A percentile compares a stretch with the other conserved stretches of the same genome.
Evolutionary conservation across 1,140 invertebrate species (phyloP).

Genomic region (Aphelenchoides besseyi): DNA sequence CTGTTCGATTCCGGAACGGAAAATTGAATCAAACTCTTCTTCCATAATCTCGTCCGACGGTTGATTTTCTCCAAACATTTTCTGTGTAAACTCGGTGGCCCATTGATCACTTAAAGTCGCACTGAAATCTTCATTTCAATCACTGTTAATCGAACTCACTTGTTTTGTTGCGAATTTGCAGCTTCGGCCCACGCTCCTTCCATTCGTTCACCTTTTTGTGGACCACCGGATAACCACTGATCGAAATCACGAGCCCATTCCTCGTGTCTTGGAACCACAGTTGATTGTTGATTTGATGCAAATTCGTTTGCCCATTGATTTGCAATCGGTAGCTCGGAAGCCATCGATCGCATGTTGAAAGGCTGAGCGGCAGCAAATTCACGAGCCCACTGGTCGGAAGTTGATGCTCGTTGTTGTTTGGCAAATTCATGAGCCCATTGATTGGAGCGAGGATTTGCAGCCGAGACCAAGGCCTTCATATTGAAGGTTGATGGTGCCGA

Average conservation of each 20-base stretch:
- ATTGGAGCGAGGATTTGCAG: neutral
- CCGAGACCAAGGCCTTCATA: conserved; percentile 21
- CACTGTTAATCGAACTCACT: conserved; percentile 22
- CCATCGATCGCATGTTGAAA: conserved; percentile 7
- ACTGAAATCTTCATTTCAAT: conserved; percentile 11
- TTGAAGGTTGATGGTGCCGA: conserved; percentile 26
- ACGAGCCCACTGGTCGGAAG: neutral
- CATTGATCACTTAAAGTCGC: conserved; percentile 10
- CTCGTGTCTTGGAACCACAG: neutral
- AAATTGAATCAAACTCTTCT: conserved; percentile 74
- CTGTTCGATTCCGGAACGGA: conserved; percentile 62
- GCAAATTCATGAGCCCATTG: conserved; percentile 40
- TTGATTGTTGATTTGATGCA: neutral
- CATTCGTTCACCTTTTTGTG: neutral
- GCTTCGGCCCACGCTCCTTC: conserved; percentile 1
- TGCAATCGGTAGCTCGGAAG: neutral
- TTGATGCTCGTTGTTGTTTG: conserved; percentile 19
- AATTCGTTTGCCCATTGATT: conserved; percentile 25
- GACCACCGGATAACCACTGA: conserved; percentile 1
- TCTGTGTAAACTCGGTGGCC: conserved; percentile 52
- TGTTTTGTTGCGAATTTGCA: neutral
- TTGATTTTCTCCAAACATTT: conserved; percentile 65
- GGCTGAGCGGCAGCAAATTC: conserved; percentile 7
- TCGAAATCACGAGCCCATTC: conserved; percentile 19
- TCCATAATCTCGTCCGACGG: conserved; percentile 69